Base-by-base conservation (phyloP, 2,888 invertebrate genomes). In the Cheilosia vulpina region DNA sequence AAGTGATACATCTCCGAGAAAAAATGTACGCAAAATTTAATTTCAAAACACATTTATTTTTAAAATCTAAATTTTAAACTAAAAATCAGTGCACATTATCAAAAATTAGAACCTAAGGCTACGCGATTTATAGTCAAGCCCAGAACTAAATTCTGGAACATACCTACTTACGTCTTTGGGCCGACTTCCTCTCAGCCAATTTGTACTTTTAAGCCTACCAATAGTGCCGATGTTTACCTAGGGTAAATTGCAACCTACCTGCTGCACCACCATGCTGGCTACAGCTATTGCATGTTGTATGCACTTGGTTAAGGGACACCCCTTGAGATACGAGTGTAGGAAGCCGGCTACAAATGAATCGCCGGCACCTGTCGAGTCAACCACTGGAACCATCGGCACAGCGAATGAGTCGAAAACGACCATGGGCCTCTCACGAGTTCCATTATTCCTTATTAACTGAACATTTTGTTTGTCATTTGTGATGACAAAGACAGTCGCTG, bases 381-480 rank as follows among this genome's bases (percentile, higher is more conserved):
- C 92, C 62, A 94, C 87, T 11, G 89, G 69, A n/a, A 94, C 89
- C 47, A 89, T 87, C 2, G 93, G 92, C 2, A 93, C 93, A 83
- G 89, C 82, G 72, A 88, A 90, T 17, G 88, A 88, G 68, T 91
- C 89, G 68, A 91, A 90, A 1, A 76, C 79, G 0, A 90, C 38
- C 4, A 87, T 79, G 1, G 88, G 83, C 6, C 82, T 69, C 1
- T 88, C 85, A 53, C 91, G 90, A 7, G 87, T 89, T n/a, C 84
- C 88, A 68, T 88, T 89, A 73, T 92, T 92, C 41, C 89, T 88
- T 31, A 90, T 90, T 34, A 95, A 93, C 57, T 93, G 90, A 0
- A 95, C 93, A 24, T 93, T 93, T 17, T 93, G 90, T 0, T 92
- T 90, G 11, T 95, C 95, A 88, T 95, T 94, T 6, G 96, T 96